These are phyloP conservation scores for Pseudomyrmex concolor DNA, from an alignment of 1,140 invertebrate genomes.

Conservation along the genomic window DNA sequence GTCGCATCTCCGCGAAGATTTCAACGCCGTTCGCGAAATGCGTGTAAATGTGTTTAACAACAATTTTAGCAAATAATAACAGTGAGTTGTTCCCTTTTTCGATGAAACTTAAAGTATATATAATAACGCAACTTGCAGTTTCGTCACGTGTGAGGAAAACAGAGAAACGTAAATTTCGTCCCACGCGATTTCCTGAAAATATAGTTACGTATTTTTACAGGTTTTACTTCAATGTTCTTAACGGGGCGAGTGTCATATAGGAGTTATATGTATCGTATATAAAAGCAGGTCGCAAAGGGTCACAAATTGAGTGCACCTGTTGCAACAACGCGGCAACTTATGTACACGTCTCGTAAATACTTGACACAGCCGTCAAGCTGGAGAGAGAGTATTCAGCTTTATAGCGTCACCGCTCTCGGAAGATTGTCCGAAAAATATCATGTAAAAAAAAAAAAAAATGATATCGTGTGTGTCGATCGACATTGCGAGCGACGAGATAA, in stretches of 20 bases:
- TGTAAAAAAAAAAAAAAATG: conserved; percentile 1
- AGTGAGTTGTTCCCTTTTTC: neutral
- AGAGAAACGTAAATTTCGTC: neutral
- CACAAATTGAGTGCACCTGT: conserved; percentile 74
- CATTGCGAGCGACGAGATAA: neutral
- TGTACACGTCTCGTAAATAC: conserved; percentile 34
- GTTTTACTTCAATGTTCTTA: conserved; percentile 9
- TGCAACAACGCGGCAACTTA: conserved; percentile 60
- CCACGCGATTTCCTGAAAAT: conserved; percentile 11
- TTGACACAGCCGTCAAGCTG: conserved; percentile 46
- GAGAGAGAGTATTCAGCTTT: conserved; percentile 38
- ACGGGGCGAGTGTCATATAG: conserved; percentile 5
- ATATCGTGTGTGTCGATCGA: neutral
- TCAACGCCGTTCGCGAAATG: neutral
- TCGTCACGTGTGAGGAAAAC: neutral
- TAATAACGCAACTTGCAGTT: neutral
- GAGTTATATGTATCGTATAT: conserved; percentile 42
- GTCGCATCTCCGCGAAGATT: conserved; percentile 17
- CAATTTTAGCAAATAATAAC: neutral
- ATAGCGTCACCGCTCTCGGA: conserved; percentile 24
- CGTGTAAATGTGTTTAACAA: conserved; percentile 1
- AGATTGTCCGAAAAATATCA: neutral
- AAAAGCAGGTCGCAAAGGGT: conserved; percentile 66
- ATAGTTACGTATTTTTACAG: neutral
- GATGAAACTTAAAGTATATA: neutral